These are phyloP conservation scores for Boulengeromyrus knoepffleri DNA, from an alignment of 2,113 vertebrate species.

Conservation along the genomic window DNA sequence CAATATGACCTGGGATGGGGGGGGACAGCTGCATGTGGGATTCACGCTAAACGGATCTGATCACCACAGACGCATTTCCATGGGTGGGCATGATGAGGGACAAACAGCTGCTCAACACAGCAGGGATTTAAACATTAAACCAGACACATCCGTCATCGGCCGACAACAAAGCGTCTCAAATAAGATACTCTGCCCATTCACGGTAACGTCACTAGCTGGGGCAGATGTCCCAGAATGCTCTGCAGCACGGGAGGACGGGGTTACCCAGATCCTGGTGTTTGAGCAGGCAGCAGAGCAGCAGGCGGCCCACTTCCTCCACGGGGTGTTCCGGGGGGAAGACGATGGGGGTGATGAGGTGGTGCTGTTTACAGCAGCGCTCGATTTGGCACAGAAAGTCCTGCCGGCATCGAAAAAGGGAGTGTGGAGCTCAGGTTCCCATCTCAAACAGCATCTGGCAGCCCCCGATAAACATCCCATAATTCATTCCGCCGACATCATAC, in stretches of 20 bases:
- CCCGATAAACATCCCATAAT: neutral
- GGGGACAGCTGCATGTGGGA: neutral
- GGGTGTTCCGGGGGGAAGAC: slow-evolving; percentile 92
- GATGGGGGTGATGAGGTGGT: slow-evolving; percentile 91
- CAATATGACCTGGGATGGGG: slow-evolving; percentile 73
- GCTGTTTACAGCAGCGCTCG: slow-evolving; percentile 92
- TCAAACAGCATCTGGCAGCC: neutral
- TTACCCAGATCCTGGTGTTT: slow-evolving; percentile 98
- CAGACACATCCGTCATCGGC: neutral
- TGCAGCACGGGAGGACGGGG: slow-evolving; percentile 19
- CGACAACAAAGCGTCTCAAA: neutral
- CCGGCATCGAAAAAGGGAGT: slow-evolving; percentile 10
- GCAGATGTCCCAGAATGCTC: neutral
- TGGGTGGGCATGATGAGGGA: neutral
- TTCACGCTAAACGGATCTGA: neutral
- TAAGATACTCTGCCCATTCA: neutral
- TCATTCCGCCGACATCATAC: neutral
- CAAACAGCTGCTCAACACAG: neutral
- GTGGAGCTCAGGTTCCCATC: neutral
- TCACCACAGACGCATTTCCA: neutral
- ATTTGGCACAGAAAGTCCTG: slow-evolving; percentile 97
- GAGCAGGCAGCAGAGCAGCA: slow-evolving; percentile 89
- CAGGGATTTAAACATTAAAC: neutral
- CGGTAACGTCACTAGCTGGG: neutral
- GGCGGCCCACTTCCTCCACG: slow-evolving; percentile 93